Evolutionary conservation across 2,113 vertebrate species (phyloP), one percentile per base, ranked within the genome.

Genomic region (Pseudopodoces humilis): DNA sequence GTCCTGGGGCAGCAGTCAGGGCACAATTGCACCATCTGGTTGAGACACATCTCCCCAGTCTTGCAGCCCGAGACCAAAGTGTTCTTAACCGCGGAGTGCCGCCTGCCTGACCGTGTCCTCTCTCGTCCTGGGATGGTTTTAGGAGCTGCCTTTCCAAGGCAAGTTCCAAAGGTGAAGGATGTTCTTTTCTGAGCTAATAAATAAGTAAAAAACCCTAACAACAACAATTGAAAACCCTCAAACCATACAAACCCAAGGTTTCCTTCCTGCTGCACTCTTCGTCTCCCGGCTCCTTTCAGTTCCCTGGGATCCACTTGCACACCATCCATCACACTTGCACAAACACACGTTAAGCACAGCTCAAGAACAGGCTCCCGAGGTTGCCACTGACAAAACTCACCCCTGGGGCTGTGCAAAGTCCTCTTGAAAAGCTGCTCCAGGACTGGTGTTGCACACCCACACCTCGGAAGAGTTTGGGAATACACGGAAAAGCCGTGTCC

Each of bases 121-220:
- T 52, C 64, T n/a, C 92, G 44, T 35, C 71, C 64, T 80, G 69
- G 79, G 41, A 46, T 19, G 46, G 78, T 7, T 87, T 50, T n/a
- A 30, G 90, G 72, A 50, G 81, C 83, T 86, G 71, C 24, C 79
- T 95, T 78, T 24, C 52, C 19, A 70, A 75, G 72, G 86, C 78
- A 68, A 33, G 30, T 60, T 52, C 56, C 67, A 96, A 76, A 88
- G 70, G 39, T 22, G 53, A 72, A 92, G 77, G 86, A 65, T 72
- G 39, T 79, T 44, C 50, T 62, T 30, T 68, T 68, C 87, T 70
- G 80, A 92, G 83, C 86, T 47, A 88, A 86, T 59, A 95, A 95
- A 94, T 95, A 96, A 84, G 53, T 88, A 70, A 59, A 80, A 78
- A 72, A 10, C 4, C 35, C 62, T 37, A 44, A 64, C 28, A 49